Percentiles rank a stretch among this genome's conserved stretches.
Conservation (phyloP, 1,140 invertebrate species). For the Triops longicaudatus region DNA sequence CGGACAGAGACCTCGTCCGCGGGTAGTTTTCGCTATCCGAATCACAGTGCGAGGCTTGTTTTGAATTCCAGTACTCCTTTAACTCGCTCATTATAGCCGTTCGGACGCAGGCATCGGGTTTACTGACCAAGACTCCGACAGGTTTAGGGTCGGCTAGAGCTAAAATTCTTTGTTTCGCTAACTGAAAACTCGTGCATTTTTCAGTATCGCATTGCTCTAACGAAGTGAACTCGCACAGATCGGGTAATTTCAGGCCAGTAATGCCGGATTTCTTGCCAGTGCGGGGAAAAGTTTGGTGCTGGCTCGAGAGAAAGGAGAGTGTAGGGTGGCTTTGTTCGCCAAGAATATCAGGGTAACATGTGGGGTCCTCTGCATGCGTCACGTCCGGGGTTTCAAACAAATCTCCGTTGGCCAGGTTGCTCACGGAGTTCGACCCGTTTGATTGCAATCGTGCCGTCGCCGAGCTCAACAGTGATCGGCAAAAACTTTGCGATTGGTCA, state of each 20-base stretch:
- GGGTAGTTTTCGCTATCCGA: neutral
- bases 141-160: neutral
- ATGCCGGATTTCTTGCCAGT: neutral
- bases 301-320: neutral
- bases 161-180: neutral
- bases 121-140: neutral
- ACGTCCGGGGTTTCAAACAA: neutral
- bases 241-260: neutral
- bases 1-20: neutral
- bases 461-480: neutral
- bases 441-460: conserved; percentile 13
- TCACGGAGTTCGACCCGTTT: neutral
- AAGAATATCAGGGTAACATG: neutral
- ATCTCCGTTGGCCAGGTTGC: neutral
- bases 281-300: neutral
- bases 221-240: neutral
- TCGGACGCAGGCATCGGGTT: neutral
- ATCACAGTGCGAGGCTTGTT: neutral
- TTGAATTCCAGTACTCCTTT: neutral
- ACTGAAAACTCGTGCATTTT: neutral
- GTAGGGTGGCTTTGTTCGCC: neutral
- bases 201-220: neutral
- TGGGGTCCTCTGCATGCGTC: neutral
- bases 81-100: neutral
- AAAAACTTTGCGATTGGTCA: conserved; percentile 13